These are phyloP conservation scores for Hyposoter dolosus DNA, from an alignment of 2,888 invertebrate species.

Conservation along the genomic window DNA sequence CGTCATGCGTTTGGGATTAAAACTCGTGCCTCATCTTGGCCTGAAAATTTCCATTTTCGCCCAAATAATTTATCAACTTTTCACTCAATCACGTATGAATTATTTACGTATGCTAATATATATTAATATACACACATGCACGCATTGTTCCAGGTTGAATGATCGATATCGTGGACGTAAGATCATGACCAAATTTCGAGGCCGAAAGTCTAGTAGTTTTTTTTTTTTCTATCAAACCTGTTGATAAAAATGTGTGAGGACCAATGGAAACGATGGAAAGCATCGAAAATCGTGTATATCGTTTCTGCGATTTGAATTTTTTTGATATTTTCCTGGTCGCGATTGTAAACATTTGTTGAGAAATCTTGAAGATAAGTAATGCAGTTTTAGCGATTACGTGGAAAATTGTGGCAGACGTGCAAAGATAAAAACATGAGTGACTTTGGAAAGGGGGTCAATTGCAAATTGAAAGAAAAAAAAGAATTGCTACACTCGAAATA, in stretches of 20 bases:
- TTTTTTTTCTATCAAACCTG: neutral
- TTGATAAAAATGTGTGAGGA: neutral
- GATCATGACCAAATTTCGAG: neutral
- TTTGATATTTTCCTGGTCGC: too few species aligned
- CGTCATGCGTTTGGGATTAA: neutral
- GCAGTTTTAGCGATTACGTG: too few species aligned
- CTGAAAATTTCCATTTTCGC: neutral
- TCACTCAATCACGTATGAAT: constrained; percentile 2
- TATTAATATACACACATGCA: neutral
- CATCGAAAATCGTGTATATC: too few species aligned
- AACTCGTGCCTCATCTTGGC: neutral
- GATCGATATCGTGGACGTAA: neutral
- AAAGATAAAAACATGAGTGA: neutral
- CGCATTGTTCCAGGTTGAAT: neutral
- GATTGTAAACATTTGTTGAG: too few species aligned
- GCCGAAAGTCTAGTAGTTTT: neutral
- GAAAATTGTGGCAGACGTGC: too few species aligned
- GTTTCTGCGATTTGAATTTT: too few species aligned
- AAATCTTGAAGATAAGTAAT: too few species aligned
- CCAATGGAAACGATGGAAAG: too few species aligned
- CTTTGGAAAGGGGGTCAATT: neutral
- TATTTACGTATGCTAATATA: neutral
- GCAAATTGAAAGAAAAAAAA: neutral
- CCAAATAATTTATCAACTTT: neutral
- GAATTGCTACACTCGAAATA: too few species aligned